Conservation (phyloP, 2,888 invertebrate genomes). For the Bombylius discolor region DNA sequence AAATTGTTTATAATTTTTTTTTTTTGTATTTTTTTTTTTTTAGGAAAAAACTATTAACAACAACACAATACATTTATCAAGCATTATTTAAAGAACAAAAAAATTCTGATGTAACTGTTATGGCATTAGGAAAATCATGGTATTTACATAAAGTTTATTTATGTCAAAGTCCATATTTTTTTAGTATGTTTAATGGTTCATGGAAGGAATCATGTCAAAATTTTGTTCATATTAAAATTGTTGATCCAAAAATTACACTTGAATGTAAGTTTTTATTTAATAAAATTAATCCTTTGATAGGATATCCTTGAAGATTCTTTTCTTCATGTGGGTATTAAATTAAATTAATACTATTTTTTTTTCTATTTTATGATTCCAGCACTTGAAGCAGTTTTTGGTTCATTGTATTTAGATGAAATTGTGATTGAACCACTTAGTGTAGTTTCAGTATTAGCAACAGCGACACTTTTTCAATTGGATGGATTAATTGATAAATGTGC, state of each 20-base stretch:
- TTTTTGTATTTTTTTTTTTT: constrained; percentile 14
- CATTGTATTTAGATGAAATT: constrained; percentile 62
- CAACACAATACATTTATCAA: constrained; percentile 66
- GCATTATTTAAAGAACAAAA: constrained; percentile 61
- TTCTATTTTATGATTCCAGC: constrained; percentile 37
- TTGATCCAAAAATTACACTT: constrained; percentile 55
- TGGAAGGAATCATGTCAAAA: constrained; percentile 59
- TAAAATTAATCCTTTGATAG: too few species aligned
- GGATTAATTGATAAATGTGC: constrained; percentile 59
- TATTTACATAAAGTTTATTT: constrained; percentile 65
- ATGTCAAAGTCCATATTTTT: constrained; percentile 67
- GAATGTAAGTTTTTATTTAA: constrained; percentile 41
- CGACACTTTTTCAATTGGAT: constrained; percentile 60
- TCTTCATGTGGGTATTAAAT: too few species aligned
- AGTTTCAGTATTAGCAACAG: constrained; percentile 55
- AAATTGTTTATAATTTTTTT: not conserved
- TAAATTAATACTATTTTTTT: not conserved
- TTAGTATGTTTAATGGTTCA: constrained; percentile 66
- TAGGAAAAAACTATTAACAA: constrained; percentile 52
- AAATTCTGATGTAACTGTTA: constrained; percentile 60
- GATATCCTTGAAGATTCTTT: too few species aligned
- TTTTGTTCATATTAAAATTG: constrained; percentile 52
- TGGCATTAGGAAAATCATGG: constrained; percentile 58
- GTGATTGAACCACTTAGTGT: constrained; percentile 53
- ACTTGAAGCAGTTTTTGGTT: constrained; percentile 56